Base-by-base conservation (phyloP, 2,888 invertebrate genomes). In the Drosophila buzzatii region DNA sequence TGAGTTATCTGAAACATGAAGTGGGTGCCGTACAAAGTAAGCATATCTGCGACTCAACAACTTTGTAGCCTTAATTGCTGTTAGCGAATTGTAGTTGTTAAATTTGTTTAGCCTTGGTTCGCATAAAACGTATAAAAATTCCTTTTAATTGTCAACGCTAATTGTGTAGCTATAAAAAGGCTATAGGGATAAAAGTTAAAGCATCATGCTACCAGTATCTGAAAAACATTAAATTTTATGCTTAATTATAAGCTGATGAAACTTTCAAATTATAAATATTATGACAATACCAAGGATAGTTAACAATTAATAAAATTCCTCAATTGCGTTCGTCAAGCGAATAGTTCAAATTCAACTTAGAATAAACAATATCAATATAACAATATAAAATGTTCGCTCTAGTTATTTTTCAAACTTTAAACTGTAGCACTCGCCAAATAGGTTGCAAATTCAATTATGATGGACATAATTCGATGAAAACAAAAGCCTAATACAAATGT, bases 21-120 rank as follows among this genome's bases (percentile, higher is more conserved):
- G 66, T 83, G 81, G 59, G 69, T 61, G 71, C 69, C 68, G 69
- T 69, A 79, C 82, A 76, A 67, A 76, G 76, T 69, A 62, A 37
- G 35, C 16, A 57, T 45, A 35, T 35, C 45, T 16, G 10, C 27
- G n/a, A 16, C 27, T 27, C 49, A 39, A 23, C 66, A 45, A 51
- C 65, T 59, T 66, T 65, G 62, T 52, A 8, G 56, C 49, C 59
- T 47, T 72, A 69, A 74, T 56, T 59, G 37, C 51, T 57, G 41
- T 49, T 53, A 51, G 55, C 45, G 56, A 47, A 67, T 57, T 23
- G 44, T 23, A 45, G 70, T 61, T 81, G 63, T 81, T 49, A 45
- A 66, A 33, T 55, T 23, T 49, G 41, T 10, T 35, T 31, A 2
- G 31, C 12, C 44, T 35, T 58, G 14, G 37, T 7, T 47, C 20